Base-by-base conservation (phyloP, 1,140 invertebrate genomes). In the Saccostrea echinata region DNA sequence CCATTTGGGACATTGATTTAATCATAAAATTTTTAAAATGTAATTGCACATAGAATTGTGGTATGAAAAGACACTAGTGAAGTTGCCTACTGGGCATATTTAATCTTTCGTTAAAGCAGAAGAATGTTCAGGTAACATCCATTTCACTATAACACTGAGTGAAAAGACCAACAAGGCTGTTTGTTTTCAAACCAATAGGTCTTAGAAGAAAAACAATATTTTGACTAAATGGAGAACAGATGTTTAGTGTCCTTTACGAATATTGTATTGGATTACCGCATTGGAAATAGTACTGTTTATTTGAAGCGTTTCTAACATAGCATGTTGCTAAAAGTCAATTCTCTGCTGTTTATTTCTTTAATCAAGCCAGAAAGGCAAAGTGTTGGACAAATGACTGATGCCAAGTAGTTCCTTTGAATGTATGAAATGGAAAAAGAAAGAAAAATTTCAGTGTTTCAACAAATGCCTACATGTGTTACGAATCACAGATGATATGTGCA, bases 1-100 rank as follows among this genome's bases (percentile, higher is more conserved):
- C 24, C 27, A 33, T 76, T 76, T 76, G 68, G 43, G 68, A 76
- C 24, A 76, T 27, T 76, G 68, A 76, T 76, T 30, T 27, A 76
- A 24, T 24, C 68, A 71, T 71, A 71, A 13, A 30, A 12, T 76
- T 43, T 43, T 76, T 35, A 35, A 76, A 76, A 76, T 30, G 24
- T 33, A 16, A 76, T n/a, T 76, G 68, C 68, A 76, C 2, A 76
- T 76, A 12, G 68, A 76, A 11, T 76, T 76, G 68, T 33, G 4
- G 27, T 61, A 16, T 76, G 68, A 76, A 76, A 76, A 76, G 68
- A 76, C 68, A 76, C 16, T 16, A 16, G 30, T 16, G 9, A 30
- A 30, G 16, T 33, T 33, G 24, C 27, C 68, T 33, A 33, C 68
- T 18, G 4, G 68, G 68, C 68, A 76, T 76, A 30, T 76, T 27